Evolutionary conservation across 2,888 invertebrate species (phyloP).

Genomic region (Cyrtodaria siliqua): DNA sequence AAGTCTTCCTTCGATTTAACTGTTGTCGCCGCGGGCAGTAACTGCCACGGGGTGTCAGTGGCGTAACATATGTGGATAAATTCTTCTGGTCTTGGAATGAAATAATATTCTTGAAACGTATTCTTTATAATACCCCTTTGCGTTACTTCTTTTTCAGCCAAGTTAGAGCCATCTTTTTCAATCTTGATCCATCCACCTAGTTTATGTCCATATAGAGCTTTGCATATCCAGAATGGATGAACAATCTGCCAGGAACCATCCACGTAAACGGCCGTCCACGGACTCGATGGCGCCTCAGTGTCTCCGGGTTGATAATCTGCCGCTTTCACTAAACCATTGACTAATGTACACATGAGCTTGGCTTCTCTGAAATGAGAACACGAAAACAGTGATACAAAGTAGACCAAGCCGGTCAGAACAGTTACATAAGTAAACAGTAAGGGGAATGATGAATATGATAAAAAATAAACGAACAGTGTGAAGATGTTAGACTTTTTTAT

Average conservation of each 20-base stretch:
- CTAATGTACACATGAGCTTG: conserved; percentile 37
- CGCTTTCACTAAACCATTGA: conserved; percentile 56
- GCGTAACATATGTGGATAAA: conserved; percentile 49
- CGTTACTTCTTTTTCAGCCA: conserved; percentile 3
- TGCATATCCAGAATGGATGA: conserved; percentile 62
- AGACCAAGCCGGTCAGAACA: too few species aligned
- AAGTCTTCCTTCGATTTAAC: conserved; percentile 32
- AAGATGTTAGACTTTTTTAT: too few species aligned
- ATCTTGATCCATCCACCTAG: conserved; percentile 63
- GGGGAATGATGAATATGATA: too few species aligned
- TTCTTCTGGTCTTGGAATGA: conserved; percentile 49
- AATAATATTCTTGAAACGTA: conserved; percentile 56
- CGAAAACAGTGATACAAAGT: too few species aligned
- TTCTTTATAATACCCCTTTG: conserved; percentile 30
- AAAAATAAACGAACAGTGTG: too few species aligned
- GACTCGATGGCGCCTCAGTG: conserved; percentile 11
- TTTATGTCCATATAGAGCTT: conserved; percentile 51
- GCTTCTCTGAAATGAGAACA: conserved; percentile 36
- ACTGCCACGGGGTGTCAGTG: conserved; percentile 49
- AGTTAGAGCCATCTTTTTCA: conserved; percentile 27
- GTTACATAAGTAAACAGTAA: too few species aligned
- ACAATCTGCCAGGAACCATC: conserved; percentile 60
- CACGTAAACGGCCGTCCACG: conserved; percentile 55
- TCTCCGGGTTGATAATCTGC: conserved; percentile 58
- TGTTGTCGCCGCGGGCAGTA: conserved; percentile 1